Evolutionary conservation across 64 coral and sea anemone genomes (phyloP), one percentile per base, ranked within the genome.

Genomic region (Actinia equina): DNA sequence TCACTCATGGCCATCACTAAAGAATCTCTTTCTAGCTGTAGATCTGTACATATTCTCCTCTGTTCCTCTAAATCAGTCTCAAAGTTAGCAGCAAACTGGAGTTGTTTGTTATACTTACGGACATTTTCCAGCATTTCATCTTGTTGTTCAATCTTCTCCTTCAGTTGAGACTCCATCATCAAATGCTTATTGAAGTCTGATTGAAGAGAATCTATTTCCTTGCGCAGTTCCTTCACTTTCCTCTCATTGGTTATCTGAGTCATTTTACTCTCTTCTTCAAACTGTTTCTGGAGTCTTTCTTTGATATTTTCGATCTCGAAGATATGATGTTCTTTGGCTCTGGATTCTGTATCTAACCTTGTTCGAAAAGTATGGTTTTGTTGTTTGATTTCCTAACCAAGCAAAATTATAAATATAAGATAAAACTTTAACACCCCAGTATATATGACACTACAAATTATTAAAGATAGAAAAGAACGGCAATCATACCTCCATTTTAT

Each of bases 271-370:
- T 88, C 90, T 59, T 77, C 90, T 26, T 95, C 85, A 52, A 88
- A 92, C 59, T 99, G 86, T 61, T 95, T 90, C 44, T 93, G 88
- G 44, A 98, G 88, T 85, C 86, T 89, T 77, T 90, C 87, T 87
- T 98, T 98, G 86, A 93, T 79, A 52, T 89, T 87, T 55, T 99
- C 97, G 82, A 93, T 87, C 82, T 99, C 97, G 57, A 90, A 88
- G 45, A 41, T 60, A 60, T 90, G 83, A 74, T 91, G 90, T 25
- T 84, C 82, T 15, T 89, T 90, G 23, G 90, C 59, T 27, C 70
- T 56, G 52, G 59, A 41, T 56, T 99, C 88, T 53, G 90, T 88
- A 62, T 99, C 97, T 51, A 92, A 84, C 44, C 83, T 77, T 27
- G 63, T 52, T 88, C 86, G 82, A 59, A 99, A 67, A 44, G 86